Evolutionary conservation across 2,797 vertebrate genomes (phyloP).

Genomic region (Xerus rutilus): DNA sequence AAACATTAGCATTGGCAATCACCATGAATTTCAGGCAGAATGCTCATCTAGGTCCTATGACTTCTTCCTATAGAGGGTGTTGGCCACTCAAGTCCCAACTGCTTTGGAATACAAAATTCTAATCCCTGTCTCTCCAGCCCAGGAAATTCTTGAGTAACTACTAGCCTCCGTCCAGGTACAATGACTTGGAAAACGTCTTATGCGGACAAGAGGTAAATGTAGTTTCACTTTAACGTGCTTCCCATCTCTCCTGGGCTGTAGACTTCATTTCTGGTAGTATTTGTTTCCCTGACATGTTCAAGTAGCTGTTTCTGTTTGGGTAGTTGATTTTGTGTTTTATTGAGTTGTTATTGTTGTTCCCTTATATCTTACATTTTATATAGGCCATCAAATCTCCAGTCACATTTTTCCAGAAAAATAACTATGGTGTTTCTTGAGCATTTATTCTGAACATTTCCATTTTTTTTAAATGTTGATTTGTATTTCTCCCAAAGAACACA

Average conservation of each 20-base stretch:
- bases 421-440: not conserved
- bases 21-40: not conserved
- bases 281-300: not conserved
- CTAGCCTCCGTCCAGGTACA: not conserved
- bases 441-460: not conserved
- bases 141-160: not conserved
- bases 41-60: no score
- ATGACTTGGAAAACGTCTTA: not conserved
- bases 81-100: not conserved
- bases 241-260: not conserved
- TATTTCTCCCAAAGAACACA: not conserved
- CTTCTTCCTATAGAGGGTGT: not conserved
- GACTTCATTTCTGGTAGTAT: not conserved
- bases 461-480: not conserved
- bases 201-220: not conserved
- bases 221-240: not conserved
- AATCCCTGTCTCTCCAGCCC: not conserved
- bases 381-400: constrained; percentile 3
- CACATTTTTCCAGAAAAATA: constrained; percentile 23
- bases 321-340: constrained; percentile 43
- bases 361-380: constrained; percentile 49
- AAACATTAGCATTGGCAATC: not conserved
- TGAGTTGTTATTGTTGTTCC: constrained; percentile 38
- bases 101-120: not conserved
- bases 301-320: not conserved